phyloP scores from a whole-genome alignment of 2,113 vertebrate species.

The Protobothrops flavoviridis region DNA sequence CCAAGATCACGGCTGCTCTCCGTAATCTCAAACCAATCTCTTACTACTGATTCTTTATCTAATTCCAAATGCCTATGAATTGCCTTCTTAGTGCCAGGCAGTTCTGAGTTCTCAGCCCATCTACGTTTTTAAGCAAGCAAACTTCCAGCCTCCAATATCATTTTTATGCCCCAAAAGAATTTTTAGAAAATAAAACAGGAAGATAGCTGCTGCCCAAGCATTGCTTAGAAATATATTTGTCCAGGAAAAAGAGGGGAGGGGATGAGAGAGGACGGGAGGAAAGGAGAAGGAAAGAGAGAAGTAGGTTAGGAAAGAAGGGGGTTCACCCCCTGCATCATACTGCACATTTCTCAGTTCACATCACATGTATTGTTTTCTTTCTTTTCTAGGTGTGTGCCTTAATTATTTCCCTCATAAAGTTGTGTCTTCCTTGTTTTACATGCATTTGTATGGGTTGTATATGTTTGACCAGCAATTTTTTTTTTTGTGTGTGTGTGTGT shows the following conservation, averaged over 20 bases:
- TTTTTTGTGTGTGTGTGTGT: no score
- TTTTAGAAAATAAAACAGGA: not conserved
- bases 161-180: not conserved
- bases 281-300: not conserved
- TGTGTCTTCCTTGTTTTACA: not conserved
- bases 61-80: not conserved
- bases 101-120: not conserved
- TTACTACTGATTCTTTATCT: not conserved
- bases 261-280: not conserved
- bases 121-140: not conserved
- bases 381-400: not conserved
- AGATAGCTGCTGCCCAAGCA: not conserved
- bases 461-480: not conserved
- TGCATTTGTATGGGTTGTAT: not conserved
- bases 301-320: not conserved
- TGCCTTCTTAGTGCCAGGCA: not conserved
- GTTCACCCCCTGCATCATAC: not conserved
- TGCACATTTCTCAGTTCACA: not conserved
- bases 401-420: not conserved
- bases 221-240: not conserved
- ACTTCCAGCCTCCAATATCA: not conserved
- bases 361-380: not conserved
- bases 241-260: not conserved
- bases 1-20: not conserved
- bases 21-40: not conserved